Conservation (phyloP, 1,140 invertebrate species). For the Nephila pilipes region DNA sequence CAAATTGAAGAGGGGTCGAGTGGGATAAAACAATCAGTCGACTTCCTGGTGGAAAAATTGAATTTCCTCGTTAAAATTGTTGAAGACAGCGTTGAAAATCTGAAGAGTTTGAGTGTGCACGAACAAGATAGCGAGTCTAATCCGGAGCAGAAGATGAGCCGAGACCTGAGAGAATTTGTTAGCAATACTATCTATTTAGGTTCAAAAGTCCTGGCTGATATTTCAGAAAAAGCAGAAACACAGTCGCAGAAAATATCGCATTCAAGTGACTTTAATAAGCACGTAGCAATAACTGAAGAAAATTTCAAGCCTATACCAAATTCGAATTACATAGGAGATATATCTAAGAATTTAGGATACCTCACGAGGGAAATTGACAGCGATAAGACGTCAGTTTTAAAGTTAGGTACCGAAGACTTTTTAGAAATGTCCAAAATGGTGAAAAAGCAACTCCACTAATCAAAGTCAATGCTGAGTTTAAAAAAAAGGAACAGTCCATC, state of each 20-base stretch:
- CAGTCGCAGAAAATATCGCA: too few species aligned
- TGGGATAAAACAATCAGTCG: neutral
- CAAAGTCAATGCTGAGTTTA: too few species aligned
- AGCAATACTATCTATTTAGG: neutral
- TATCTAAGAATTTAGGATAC: neutral
- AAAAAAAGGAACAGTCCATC: too few species aligned
- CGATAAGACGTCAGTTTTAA: neutral
- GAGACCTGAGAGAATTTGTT: neutral
- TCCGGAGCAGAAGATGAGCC: neutral
- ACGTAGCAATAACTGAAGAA: neutral
- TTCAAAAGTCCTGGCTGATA: neutral
- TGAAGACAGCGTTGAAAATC: neutral
- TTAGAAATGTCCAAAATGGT: neutral
- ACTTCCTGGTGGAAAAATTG: neutral
- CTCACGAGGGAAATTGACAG: neutral
- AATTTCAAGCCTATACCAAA: neutral
- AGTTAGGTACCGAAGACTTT: neutral
- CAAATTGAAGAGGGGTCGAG: neutral
- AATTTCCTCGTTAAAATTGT: neutral
- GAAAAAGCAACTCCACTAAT: neutral
- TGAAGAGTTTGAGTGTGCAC: neutral
- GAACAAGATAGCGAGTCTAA: neutral
- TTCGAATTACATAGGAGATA: neutral
- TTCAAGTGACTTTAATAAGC: neutral
- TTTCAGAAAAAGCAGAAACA: neutral